These are phyloP conservation scores for Lycopodina hypogea DNA, from an alignment of 37 sponge, comb jelly and placozoan genomes.

Conservation along the genomic window DNA sequence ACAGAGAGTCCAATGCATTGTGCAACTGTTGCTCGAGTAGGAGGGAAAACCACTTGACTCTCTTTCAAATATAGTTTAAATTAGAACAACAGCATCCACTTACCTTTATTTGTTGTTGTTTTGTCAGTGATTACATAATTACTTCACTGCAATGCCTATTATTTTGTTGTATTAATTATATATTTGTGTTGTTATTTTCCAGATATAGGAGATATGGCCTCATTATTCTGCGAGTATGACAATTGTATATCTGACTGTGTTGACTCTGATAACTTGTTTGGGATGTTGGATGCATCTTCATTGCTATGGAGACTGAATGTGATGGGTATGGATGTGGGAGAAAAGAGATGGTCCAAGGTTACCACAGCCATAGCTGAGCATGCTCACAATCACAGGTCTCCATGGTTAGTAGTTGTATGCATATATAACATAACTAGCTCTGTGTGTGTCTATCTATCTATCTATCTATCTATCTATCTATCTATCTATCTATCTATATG, in stretches of 20 bases:
- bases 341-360: conserved; percentile 55
- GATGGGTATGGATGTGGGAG: conserved; percentile 46
- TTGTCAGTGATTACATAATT: no score
- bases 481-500: no score
- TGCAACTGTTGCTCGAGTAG: no score
- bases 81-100: no score
- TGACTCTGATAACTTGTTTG: conserved; percentile 33
- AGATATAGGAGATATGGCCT: conserved; percentile 45
- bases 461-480: neutral
- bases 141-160: no score
- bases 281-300: conserved; percentile 71
- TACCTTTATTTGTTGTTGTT: no score
- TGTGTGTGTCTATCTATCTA: no score
- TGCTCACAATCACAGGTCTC: conserved; percentile 9
- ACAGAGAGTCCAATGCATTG: no score
- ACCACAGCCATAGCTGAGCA: conserved; percentile 9
- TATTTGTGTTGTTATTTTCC: no score
- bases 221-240: conserved; percentile 52
- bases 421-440: neutral
- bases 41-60: no score
- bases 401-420: conserved; percentile 22
- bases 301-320: conserved; percentile 74
- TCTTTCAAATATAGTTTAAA: no score
- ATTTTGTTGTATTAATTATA: no score
- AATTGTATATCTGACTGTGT: conserved; percentile 10